Conservation (phyloP, 2,797 vertebrate species). For the Emys orbicularis region DNA sequence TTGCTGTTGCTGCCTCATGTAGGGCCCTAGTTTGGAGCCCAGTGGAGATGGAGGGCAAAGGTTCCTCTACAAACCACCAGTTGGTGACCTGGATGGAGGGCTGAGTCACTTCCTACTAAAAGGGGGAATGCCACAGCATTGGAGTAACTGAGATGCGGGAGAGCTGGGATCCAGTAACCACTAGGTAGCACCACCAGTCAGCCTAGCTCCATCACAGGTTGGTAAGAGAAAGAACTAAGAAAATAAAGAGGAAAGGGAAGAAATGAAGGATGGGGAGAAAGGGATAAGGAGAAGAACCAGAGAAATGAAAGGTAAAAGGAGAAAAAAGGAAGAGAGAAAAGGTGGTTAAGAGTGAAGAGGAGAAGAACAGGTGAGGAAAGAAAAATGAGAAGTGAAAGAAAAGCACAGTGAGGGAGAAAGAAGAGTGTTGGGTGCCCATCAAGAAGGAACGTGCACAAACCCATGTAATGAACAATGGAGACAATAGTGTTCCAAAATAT, state of each 20-base stretch:
- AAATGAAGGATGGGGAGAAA: neutral
- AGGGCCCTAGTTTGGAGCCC: neutral
- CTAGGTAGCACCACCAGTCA: neutral
- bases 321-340: neutral
- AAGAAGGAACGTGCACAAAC: neutral
- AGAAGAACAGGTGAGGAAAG: neutral
- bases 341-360: neutral
- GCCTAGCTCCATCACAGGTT: neutral
- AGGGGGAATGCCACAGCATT: neutral
- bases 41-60: neutral
- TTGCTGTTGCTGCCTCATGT: neutral
- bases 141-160: neutral
- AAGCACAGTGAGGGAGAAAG: accelerated
- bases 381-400: neutral
- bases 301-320: neutral
- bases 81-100: neutral
- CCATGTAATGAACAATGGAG: neutral
- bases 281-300: neutral
- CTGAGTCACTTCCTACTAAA: neutral
- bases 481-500: neutral
- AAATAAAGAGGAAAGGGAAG: neutral
- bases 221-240: neutral
- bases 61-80: neutral
- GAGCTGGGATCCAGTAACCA: neutral
- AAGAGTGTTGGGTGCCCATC: accelerated